These are phyloP conservation scores for Allobates femoralis DNA, from an alignment of 2,797 vertebrate species.

Conservation along the genomic window DNA sequence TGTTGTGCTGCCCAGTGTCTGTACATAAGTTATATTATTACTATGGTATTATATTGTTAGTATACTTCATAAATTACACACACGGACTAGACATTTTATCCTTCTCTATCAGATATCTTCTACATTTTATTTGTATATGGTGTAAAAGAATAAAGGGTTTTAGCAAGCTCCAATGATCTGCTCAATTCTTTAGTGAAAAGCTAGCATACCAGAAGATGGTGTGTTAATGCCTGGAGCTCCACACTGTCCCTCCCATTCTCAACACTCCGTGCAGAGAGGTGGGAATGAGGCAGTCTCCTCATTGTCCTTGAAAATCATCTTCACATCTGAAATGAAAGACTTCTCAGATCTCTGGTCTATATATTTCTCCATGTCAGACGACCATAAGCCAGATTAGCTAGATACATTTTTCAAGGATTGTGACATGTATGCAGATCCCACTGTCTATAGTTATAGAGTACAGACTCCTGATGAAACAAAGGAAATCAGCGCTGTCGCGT, in stretches of 20 bases:
- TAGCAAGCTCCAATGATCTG: slow-evolving; percentile 6
- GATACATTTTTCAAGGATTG: neutral
- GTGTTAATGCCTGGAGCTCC: slow-evolving; percentile 39
- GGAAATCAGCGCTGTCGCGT: neutral
- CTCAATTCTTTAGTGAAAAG: neutral
- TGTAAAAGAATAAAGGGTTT: neutral
- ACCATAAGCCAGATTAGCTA: neutral
- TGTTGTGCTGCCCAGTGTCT: no score
- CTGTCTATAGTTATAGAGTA: neutral
- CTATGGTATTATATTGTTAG: no score
- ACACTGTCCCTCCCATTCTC: slow-evolving; percentile 48
- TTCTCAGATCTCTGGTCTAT: neutral
- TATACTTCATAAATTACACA: no score
- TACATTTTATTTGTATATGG: neutral
- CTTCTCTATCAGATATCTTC: neutral
- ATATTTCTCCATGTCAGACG: neutral
- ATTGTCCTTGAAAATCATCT: slow-evolving; percentile 53
- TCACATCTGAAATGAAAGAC: slow-evolving; percentile 28
- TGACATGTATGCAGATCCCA: neutral
- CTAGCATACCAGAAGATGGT: slow-evolving; percentile 12
- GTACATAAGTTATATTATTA: neutral
- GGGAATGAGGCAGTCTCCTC: slow-evolving; percentile 50
- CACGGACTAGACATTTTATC: neutral
- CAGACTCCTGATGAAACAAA: neutral
- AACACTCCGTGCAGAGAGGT: slow-evolving; percentile 45